These are phyloP conservation scores for Microplitis manilae DNA, from an alignment of 2,888 invertebrate genomes.

Conservation along the genomic window DNA sequence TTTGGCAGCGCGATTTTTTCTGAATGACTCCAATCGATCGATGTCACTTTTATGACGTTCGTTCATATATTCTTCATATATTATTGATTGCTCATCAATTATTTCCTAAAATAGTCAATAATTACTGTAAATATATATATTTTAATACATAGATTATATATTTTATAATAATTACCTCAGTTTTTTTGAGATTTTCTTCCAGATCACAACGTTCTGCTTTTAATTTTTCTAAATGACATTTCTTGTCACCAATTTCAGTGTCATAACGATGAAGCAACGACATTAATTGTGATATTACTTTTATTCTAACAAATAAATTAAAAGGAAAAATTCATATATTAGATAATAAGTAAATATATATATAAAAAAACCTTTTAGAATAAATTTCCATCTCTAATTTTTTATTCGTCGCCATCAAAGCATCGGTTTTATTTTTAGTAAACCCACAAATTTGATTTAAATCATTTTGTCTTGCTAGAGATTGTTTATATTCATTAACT, in stretches of 20 bases:
- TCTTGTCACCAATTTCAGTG: slow-evolving; percentile 45
- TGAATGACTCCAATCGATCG: slow-evolving; percentile 16
- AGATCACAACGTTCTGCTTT: slow-evolving; percentile 26
- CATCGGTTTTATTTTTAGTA: slow-evolving; percentile 38
- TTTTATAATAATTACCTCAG: slow-evolving; percentile 16
- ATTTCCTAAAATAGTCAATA: slow-evolving; percentile 31
- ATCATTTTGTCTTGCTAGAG: slow-evolving; percentile 42
- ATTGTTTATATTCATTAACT: slow-evolving; percentile 42
- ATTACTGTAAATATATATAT: background rate
- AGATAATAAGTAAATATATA: background rate
- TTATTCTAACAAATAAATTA: slow-evolving; percentile 38
- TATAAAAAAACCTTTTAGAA: slow-evolving; percentile 40
- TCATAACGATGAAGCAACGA: slow-evolving; percentile 46
- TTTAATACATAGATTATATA: background rate
- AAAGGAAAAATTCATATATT: too few species aligned
- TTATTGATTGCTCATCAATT: slow-evolving; percentile 37
- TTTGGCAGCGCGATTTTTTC: slow-evolving; percentile 37
- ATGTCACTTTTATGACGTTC: slow-evolving; percentile 31
- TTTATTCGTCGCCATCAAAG: slow-evolving; percentile 35
- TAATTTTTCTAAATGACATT: slow-evolving; percentile 27
- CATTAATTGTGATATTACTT: slow-evolving; percentile 42
- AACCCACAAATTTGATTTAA: slow-evolving; percentile 39
- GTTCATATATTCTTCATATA: slow-evolving; percentile 33
- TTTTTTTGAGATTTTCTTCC: slow-evolving; percentile 29
- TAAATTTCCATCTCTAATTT: slow-evolving; percentile 44